Evolutionary conservation across 2,113 vertebrate species (phyloP).

Genomic region (Strigops habroptila): DNA sequence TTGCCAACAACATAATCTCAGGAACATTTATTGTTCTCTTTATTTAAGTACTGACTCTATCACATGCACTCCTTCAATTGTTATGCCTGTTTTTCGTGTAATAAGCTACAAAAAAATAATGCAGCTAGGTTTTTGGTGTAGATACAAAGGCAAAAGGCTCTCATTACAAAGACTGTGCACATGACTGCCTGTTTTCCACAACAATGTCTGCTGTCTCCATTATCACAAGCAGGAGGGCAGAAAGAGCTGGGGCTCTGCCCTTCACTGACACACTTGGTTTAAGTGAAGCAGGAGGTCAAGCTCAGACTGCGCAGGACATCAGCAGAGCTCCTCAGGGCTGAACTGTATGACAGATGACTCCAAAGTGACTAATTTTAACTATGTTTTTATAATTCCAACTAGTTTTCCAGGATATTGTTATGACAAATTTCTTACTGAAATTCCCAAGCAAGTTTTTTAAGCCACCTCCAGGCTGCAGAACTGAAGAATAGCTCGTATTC

Average conservation of each 20-base stretch:
- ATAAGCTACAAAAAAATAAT: background rate
- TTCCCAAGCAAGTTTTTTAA: slow-evolving; percentile 8
- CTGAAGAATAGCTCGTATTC: background rate
- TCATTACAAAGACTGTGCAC: background rate
- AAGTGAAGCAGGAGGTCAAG: background rate
- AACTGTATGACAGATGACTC: background rate
- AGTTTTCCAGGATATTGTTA: background rate
- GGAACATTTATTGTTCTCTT: background rate
- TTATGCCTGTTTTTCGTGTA: background rate
- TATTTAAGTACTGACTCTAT: background rate
- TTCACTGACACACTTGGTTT: background rate
- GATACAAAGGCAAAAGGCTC: background rate
- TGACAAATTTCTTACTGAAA: background rate
- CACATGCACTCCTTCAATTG: background rate
- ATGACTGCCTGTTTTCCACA: background rate
- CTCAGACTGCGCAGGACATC: background rate
- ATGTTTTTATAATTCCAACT: background rate
- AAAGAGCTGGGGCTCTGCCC: background rate
- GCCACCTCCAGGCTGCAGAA: background rate
- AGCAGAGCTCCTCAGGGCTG: background rate
- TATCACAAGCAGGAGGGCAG: background rate
- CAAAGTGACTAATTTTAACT: background rate
- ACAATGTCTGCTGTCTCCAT: background rate
- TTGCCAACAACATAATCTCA: background rate
- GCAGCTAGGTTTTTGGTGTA: background rate